Base-by-base conservation (phyloP, 2,113 vertebrate genomes). In the Nycticebus coucang region DNA sequence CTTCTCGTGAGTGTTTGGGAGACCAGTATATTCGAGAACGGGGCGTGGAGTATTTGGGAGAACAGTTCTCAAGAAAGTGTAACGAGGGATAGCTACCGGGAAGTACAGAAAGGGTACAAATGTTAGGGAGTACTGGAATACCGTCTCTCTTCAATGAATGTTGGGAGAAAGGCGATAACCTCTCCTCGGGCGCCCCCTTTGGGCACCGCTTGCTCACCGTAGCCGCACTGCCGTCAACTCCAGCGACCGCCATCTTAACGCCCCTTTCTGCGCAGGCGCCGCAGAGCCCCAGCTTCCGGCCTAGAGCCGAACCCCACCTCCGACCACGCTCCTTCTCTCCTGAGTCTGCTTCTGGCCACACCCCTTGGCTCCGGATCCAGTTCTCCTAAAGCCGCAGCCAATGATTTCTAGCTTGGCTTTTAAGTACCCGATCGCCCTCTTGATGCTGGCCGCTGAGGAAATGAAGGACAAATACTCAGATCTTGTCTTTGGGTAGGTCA, bases 191-290 rank as follows among this genome's bases (percentile, higher is more conserved):
- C 45, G 37, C 91, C 93, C 85, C 72, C 94, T 91, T 77, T 18
- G n/a, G 86, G 66, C 1, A 1, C 30, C 50, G 89, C 89, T 78
- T 78, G 66, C 96, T 97, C 87, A 98, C 95, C 96, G 19, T 93
- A 14, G 21, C 77, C 1, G 6, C 3, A 28, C n/a, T 21, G 75
- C 55, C 59, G 9, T 35, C 35, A 0, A 80, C 35, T 88, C 62
- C 93, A 24, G 59, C 33, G 41, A n/a, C 87, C 45, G 78, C 97
- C 97, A 96, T 90, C 80, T 82, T 97, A 96, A 96, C 91, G 94
- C 77, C 94, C 59, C 45, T 89, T 93, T 78, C 86, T 82, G 96
- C 91, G 89, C 97, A 90, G 71, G 92, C 64, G 75, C 91, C 3
- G 37, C 5, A 64, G 62, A 72, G 60, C 14, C 53, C 26, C 59